Base-by-base conservation (phyloP, 2,797 vertebrate genomes). In the Enteromius thamalakanensis region DNA sequence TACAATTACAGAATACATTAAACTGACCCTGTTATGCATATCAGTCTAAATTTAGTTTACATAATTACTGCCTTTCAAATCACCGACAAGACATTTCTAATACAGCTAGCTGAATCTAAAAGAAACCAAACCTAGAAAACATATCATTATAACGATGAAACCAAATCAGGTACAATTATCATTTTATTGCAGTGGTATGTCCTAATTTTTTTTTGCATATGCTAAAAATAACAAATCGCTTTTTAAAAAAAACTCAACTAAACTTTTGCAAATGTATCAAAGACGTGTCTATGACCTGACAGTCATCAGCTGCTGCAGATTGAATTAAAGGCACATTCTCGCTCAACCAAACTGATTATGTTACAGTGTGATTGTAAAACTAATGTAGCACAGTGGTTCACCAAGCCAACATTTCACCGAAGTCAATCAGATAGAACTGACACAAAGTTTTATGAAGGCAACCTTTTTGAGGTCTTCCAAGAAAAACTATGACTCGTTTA, bases 1-100 rank as follows among this genome's bases (percentile, higher is more conserved):
- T 80, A 55, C 34, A 80, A 80, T 80, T 49, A 80, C 21, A 19
- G 65, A 23, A 58, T 49, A 68, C 32, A 68, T 51, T 40, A 79
- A n/a, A 55, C n/a, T 3, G 34, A 80, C 49, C 60, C 42, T n/a
- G 19, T 26, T 79, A 79, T 17, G 29, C 12, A 79, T 37, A 68
- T 40, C 47, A 45, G 21, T 62, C 53, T 72, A 81, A 49, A 62
- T 81, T 72, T 62, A 81, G 23, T 34, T 8, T 60, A 8, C 26
- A 21, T 23, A 60, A 72, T 51, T 68, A 68, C 21, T 37, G 11
- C 29, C 64, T 72, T 62, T 72, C 8, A 81, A 74, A 64, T 71
- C 45, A 60, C 53, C 1, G 29, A 67, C 76, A 51, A 79, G 62
- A 8, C 4, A 37, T 23, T 78, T 53, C 45, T 37, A 79, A 58